These are phyloP conservation scores for Eupithecia tripunctaria DNA, from an alignment of 2,888 invertebrate genomes.

Conservation along the genomic window DNA sequence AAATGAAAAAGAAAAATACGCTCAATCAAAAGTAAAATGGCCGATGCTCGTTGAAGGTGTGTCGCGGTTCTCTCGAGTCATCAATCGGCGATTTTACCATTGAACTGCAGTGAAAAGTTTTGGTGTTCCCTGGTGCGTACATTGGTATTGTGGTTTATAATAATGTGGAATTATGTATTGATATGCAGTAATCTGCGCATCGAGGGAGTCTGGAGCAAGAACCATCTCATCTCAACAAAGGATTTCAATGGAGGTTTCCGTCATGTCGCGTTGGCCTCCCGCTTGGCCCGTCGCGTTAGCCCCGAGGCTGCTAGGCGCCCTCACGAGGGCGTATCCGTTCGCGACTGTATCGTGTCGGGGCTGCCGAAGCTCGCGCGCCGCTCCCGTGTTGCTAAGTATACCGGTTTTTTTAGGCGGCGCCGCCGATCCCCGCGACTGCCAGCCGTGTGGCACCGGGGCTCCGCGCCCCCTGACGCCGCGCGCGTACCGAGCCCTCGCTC, in stretches of 20 bases:
- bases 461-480: slow-evolving; percentile 73
- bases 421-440: slow-evolving; percentile 74
- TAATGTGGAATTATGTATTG: slow-evolving; percentile 80
- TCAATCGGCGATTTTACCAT: slow-evolving; percentile 65
- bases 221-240: slow-evolving; percentile 46
- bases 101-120: slow-evolving; percentile 81
- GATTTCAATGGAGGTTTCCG: slow-evolving; percentile 47
- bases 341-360: slow-evolving; percentile 67
- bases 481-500: slow-evolving; percentile 83
- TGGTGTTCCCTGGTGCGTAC: slow-evolving; percentile 83
- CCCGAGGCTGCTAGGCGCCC: slow-evolving; percentile 75
- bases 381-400: slow-evolving; percentile 74
- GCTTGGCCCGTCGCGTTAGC: slow-evolving; percentile 77
- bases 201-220: slow-evolving; percentile 48
- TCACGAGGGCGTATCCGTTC: slow-evolving; percentile 74
- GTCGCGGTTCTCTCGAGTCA: slow-evolving; percentile 72
- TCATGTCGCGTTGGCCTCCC: slow-evolving; percentile 70
- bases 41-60: slow-evolving; percentile 78
- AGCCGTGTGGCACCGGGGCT: slow-evolving; percentile 75
- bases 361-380: slow-evolving; percentile 61
- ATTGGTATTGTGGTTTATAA: slow-evolving; percentile 79
- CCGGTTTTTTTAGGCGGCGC: slow-evolving; percentile 81
- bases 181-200: slow-evolving; percentile 64
- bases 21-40: slow-evolving; percentile 71
- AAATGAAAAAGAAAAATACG: background rate